Evolutionary conservation across 2,888 invertebrate species (phyloP).

Genomic region (Eupithecia vulgata): DNA sequence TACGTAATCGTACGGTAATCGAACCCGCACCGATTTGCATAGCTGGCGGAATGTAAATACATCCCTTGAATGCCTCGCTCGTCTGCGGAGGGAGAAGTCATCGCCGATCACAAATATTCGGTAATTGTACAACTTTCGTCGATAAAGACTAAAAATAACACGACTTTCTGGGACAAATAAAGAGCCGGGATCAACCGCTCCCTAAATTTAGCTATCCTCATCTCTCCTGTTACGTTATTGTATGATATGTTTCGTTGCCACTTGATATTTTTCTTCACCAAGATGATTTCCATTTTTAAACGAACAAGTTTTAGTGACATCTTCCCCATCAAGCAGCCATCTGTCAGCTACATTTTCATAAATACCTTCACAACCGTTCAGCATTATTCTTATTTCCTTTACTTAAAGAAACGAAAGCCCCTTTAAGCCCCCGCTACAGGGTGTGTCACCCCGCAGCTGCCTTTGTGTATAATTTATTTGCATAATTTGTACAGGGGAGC

Average conservation of each 20-base stretch:
- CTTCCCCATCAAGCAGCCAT: slow-evolving; percentile 4
- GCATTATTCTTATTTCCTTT: slow-evolving; percentile 20
- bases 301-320: background rate
- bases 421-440: slow-evolving; percentile 24
- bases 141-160: background rate
- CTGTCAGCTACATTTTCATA: slow-evolving; percentile 27
- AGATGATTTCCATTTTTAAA: background rate
- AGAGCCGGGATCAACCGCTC: background rate
- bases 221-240: background rate
- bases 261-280: background rate
- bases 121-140: background rate
- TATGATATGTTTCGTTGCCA: background rate
- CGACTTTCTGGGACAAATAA: background rate
- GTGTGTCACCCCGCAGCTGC: slow-evolving; percentile 50
- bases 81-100: background rate
- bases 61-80: background rate
- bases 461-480: slow-evolving; percentile 59
- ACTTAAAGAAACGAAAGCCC: slow-evolving; percentile 25
- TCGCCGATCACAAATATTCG: background rate
- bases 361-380: slow-evolving; percentile 27
- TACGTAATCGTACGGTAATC: background rate
- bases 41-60: slow-evolving; percentile 39
- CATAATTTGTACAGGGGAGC: slow-evolving; percentile 57
- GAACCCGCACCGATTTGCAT: slow-evolving; percentile 29
- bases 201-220: background rate